A percentile compares a stretch with the other conserved stretches of the same genome.
These are phyloP conservation scores for Hydrozoanthus tunicans DNA, from an alignment of 64 coral and sea anemone species.

Conservation along the genomic window DNA sequence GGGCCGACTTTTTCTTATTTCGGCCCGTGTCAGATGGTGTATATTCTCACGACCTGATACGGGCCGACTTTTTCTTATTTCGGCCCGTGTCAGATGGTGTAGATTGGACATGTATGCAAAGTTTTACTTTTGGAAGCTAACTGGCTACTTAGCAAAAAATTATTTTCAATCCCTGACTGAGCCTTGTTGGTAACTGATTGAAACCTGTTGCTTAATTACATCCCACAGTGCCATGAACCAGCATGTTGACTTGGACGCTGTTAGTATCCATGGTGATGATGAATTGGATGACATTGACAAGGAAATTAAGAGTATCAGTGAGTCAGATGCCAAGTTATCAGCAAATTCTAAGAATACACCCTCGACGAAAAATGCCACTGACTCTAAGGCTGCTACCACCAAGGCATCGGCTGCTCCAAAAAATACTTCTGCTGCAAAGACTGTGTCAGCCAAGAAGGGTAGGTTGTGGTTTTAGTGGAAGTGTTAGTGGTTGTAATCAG, in stretches of 20 bases:
- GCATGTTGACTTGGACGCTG: constrained; percentile 93
- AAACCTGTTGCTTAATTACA: not conserved
- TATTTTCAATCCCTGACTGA: too few species aligned
- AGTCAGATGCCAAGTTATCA: constrained; percentile 11
- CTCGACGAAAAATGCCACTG: not conserved
- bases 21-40: too few species aligned
- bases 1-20: too few species aligned
- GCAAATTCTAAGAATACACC: not conserved
- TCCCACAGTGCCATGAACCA: constrained; percentile 28
- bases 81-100: too few species aligned
- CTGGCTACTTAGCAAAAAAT: too few species aligned
- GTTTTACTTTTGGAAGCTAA: too few species aligned
- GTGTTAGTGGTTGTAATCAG: not conserved
- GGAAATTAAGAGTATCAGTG: constrained; percentile 75
- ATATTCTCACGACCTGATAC: too few species aligned
- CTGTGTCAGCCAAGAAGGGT: not conserved
- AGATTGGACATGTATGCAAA: too few species aligned
- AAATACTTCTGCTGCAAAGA: constrained; percentile 1
- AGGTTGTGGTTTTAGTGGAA: not conserved
- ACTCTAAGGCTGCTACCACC: not conserved
- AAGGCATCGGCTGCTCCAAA: constrained; percentile 18
- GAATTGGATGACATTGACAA: constrained; percentile 94
- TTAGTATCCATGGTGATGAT: constrained; percentile 98
- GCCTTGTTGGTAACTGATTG: too few species aligned
- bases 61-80: too few species aligned